Evolutionary conservation across 2,888 invertebrate genomes (phyloP).

Genomic region (Sepiola atlantica): DNA sequence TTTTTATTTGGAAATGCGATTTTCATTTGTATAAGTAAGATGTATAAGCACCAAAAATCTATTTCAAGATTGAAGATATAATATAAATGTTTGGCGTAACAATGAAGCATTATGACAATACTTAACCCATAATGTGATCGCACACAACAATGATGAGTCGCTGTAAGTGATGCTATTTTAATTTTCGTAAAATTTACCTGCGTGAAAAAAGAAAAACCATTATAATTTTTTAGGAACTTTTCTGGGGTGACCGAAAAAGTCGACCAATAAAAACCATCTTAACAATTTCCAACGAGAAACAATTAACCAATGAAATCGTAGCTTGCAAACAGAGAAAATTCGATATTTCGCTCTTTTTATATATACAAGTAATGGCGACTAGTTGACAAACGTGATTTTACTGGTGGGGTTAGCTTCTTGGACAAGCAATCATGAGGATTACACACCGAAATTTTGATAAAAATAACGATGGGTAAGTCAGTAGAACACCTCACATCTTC

Average conservation of each 20-base stretch:
- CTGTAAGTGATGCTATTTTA: too few species aligned
- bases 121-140: too few species aligned
- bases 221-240: not conserved
- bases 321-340: not conserved
- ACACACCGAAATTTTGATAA: conserved; percentile 68
- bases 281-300: not conserved
- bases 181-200: too few species aligned
- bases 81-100: too few species aligned
- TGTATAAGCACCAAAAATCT: too few species aligned
- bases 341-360: not conserved
- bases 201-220: not conserved
- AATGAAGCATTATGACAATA: too few species aligned
- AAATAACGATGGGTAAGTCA: conserved; percentile 64
- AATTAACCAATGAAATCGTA: not conserved
- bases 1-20: too few species aligned
- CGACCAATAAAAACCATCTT: not conserved
- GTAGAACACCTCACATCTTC: not conserved
- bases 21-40: too few species aligned
- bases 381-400: not conserved
- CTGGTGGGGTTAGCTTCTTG: conserved; percentile 25
- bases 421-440: conserved; percentile 62
- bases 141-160: too few species aligned
- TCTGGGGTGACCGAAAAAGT: not conserved
- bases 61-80: too few species aligned
- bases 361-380: conserved; percentile 2